phyloP scores from a whole-genome alignment of 2,113 vertebrate genomes.

The Tachysurus fulvidraco region DNA sequence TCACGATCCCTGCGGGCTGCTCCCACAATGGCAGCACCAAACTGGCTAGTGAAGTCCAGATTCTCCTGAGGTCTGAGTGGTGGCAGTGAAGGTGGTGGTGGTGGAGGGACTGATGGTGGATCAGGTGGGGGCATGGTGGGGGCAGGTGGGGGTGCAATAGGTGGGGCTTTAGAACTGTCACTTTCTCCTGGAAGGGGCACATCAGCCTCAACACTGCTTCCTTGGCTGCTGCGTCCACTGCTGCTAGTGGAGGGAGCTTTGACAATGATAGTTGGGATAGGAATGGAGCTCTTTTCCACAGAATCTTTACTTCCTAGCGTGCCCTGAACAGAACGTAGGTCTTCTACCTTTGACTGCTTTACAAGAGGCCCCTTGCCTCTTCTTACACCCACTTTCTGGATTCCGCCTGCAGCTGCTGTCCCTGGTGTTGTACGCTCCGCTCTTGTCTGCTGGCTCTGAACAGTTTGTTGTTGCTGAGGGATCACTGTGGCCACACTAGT shows the following conservation, averaged over 20 bases:
- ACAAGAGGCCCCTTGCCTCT: constrained; percentile 86
- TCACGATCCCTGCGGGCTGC: constrained; percentile 86
- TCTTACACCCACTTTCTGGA: constrained; percentile 70
- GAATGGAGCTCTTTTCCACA: constrained; percentile 87
- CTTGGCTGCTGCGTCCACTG: constrained; percentile 91
- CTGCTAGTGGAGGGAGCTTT: constrained; percentile 94
- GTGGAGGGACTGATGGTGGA: constrained; percentile 78
- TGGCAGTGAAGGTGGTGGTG: constrained; percentile 71
- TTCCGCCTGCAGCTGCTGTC: constrained; percentile 62
- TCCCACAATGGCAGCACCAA: constrained; percentile 88
- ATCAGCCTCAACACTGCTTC: constrained; percentile 88
- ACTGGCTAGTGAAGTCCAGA: constrained; percentile 89
- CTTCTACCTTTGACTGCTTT: constrained; percentile 91
- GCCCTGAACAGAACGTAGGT: constrained; percentile 69
- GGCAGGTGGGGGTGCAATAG: constrained; percentile 74
- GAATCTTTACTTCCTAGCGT: constrained; percentile 67
- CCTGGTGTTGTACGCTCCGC: constrained; percentile 63
- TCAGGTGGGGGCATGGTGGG: constrained; percentile 80
- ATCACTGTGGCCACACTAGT: constrained; percentile 72
- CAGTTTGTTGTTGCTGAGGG: constrained; percentile 70
- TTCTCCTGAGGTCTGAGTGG: constrained; percentile 74
- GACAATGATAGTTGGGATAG: constrained; percentile 91
- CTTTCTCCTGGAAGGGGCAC: constrained; percentile 65
- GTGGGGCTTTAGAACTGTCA: constrained; percentile 68
- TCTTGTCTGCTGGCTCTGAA: constrained; percentile 70